Evolutionary conservation across 2,797 vertebrate genomes (phyloP).

Genomic region (Capromys pilorides): DNA sequence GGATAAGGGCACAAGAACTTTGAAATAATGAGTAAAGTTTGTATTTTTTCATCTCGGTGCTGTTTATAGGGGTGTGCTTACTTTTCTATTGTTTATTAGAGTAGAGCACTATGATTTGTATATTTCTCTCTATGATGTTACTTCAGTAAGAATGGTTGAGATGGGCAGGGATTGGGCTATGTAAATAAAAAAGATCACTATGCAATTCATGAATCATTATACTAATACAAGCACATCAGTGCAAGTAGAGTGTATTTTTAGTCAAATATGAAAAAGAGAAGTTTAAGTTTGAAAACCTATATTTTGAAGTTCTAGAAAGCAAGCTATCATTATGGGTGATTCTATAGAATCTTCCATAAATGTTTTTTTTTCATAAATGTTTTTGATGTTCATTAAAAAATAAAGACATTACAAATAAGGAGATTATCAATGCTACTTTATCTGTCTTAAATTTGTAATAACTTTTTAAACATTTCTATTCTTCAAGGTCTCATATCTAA

Average conservation of each 20-base stretch:
- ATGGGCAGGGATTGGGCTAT: not conserved
- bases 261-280: constrained; percentile 21
- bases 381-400: constrained; percentile 20
- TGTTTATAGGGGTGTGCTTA: not conserved
- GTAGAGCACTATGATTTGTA: not conserved
- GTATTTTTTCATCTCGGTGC: constrained; percentile 17
- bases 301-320: not conserved
- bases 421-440: not conserved
- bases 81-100: not conserved
- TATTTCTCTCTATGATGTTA: not conserved
- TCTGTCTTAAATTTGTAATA: constrained; percentile 37
- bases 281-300: not conserved
- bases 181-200: not conserved
- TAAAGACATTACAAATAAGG: not conserved
- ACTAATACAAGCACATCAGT: not conserved
- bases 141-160: constrained; percentile 32
- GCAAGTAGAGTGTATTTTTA: constrained; percentile 16
- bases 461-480: constrained; percentile 17
- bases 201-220: not conserved
- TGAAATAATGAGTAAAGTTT: not conserved
- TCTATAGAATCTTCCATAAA: constrained; percentile 15
- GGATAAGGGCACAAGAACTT: not conserved
- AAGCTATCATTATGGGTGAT: not conserved
- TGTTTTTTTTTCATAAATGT: constrained; percentile 37
- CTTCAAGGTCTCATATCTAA: not conserved